Percentiles rank a stretch among this genome's conserved stretches.
phyloP scores from a whole-genome alignment of 2,888 invertebrate species.

The Apeira syringaria region DNA sequence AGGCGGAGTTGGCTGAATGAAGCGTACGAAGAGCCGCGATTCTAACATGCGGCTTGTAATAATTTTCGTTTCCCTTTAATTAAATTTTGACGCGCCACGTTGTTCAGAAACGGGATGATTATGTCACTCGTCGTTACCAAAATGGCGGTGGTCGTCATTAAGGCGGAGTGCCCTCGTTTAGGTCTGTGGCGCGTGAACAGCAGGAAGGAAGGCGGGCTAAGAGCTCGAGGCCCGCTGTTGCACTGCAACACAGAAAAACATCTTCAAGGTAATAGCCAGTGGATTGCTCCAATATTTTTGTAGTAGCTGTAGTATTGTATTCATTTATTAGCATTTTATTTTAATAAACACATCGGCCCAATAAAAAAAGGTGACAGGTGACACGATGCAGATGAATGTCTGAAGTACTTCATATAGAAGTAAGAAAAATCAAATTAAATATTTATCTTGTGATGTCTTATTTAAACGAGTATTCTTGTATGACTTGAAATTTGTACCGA shows the following conservation, averaged over 20 bases:
- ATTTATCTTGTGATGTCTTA: too few relatives aligned
- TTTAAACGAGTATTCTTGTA: too few relatives aligned
- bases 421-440: too few relatives aligned
- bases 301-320: too few relatives aligned
- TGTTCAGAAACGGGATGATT: constrained; percentile 36
- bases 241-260: constrained; percentile 5
- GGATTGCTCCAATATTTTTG: too few relatives aligned
- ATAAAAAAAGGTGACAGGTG: too few relatives aligned
- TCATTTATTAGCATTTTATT: too few relatives aligned
- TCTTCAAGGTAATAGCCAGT: constrained; percentile 2
- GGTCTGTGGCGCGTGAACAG: constrained; percentile 54
- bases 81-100: constrained; percentile 34
- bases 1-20: constrained; percentile 6
- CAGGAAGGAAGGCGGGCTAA: constrained; percentile 72
- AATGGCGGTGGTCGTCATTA: constrained; percentile 73
- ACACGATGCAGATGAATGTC: too few relatives aligned
- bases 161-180: constrained; percentile 73
- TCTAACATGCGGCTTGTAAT: constrained; percentile 24
- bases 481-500: too few relatives aligned
- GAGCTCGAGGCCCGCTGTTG: constrained; percentile 51
- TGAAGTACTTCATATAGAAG: too few relatives aligned
- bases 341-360: too few relatives aligned
- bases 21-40: constrained; percentile 5
- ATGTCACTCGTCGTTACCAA: constrained; percentile 60
- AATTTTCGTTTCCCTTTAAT: constrained; percentile 34